These are phyloP conservation scores for Hystrix brachyura DNA, from an alignment of 2,113 vertebrate species.

Conservation along the genomic window DNA sequence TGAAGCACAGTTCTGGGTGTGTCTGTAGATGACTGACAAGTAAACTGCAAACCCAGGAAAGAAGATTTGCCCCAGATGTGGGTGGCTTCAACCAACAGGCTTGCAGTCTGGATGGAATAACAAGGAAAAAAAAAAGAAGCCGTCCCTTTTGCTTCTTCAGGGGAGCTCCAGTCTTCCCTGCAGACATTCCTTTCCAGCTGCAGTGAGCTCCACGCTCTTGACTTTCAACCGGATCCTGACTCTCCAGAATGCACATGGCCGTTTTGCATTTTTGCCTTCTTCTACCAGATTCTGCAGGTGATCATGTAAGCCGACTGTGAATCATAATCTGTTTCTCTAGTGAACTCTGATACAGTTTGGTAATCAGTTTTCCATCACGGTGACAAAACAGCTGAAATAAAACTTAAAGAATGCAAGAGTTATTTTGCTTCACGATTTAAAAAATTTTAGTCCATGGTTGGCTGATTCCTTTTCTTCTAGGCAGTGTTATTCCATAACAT, in stretches of 20 bases:
- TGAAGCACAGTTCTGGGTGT: background rate
- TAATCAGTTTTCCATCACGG: background rate
- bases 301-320: background rate
- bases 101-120: background rate
- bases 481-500: background rate
- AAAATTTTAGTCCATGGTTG: background rate
- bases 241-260: background rate
- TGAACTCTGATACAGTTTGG: background rate
- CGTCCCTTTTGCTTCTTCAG: background rate
- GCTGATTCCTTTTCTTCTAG: background rate
- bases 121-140: background rate
- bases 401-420: background rate
- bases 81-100: background rate
- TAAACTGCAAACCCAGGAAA: background rate
- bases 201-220: background rate
- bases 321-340: background rate
- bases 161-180: background rate
- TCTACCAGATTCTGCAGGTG: background rate
- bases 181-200: background rate
- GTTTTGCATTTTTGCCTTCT: background rate
- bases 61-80: background rate
- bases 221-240: background rate
- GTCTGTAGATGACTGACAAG: background rate
- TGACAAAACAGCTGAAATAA: background rate
- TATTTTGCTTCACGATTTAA: background rate